These are phyloP conservation scores for Simalia tracyae DNA, from an alignment of 2,797 vertebrate species.

Conservation along the genomic window DNA sequence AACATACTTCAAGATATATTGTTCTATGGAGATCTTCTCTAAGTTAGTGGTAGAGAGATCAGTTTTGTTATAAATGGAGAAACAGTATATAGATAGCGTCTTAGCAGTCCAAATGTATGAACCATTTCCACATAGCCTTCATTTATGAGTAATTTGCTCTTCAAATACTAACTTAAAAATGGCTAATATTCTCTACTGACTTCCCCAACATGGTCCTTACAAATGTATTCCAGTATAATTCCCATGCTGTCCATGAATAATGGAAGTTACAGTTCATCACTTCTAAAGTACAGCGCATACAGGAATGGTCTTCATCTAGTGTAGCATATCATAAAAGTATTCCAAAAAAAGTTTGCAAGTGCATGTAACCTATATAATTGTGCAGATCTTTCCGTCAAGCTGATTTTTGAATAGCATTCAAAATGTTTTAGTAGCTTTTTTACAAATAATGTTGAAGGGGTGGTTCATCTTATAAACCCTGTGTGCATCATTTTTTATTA, in stretches of 20 bases:
- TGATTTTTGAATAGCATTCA: background rate
- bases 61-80: background rate
- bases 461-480: conserved; percentile 7
- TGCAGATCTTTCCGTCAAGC: background rate
- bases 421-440: background rate
- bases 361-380: background rate
- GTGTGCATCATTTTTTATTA: background rate
- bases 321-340: background rate
- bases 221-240: background rate
- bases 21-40: background rate
- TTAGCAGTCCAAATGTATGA: background rate
- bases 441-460: background rate
- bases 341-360: background rate
- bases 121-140: background rate
- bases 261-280: background rate
- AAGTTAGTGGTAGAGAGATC: background rate
- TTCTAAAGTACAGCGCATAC: background rate
- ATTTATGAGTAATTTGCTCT: background rate
- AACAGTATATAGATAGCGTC: background rate
- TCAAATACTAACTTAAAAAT: background rate
- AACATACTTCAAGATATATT: background rate
- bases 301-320: background rate
- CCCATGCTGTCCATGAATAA: background rate
- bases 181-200: background rate
- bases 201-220: background rate